Conservation (phyloP, 2,888 invertebrate genomes). For the Chrysolina haemoptera region DNA sequence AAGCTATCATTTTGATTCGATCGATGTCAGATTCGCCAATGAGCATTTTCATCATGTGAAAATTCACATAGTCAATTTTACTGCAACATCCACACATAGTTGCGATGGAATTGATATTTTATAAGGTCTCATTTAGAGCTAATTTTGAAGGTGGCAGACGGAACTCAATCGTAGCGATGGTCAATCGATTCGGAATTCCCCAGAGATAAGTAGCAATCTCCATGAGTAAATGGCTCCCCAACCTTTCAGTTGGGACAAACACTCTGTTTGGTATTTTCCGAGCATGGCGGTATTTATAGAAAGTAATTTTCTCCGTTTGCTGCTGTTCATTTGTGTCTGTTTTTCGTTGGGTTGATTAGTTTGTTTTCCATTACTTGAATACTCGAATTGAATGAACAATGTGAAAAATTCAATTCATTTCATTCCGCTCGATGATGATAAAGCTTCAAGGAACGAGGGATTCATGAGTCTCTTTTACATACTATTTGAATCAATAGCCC, state of each 20-base stretch:
- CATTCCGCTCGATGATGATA: background rate
- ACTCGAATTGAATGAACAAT: conserved; percentile 6
- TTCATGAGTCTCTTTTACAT: too few relatives aligned
- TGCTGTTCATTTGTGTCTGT: background rate
- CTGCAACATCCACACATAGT: background rate
- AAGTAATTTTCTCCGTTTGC: background rate
- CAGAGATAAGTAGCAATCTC: conserved; percentile 33
- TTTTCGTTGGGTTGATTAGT: conserved; percentile 2
- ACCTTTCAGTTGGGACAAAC: conserved; percentile 17
- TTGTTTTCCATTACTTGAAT: conserved; percentile 1
- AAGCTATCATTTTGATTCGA: too few relatives aligned
- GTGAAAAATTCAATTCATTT: background rate
- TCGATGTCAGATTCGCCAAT: too few relatives aligned
- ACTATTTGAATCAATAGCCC: too few relatives aligned
- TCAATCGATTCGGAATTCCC: conserved; percentile 32
- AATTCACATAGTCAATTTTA: too few relatives aligned
- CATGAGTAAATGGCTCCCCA: conserved; percentile 36
- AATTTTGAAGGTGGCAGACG: background rate
- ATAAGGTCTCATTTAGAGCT: conserved; percentile 2
- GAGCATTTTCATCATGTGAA: too few relatives aligned
- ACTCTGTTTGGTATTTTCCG: conserved; percentile 3
- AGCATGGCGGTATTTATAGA: background rate
- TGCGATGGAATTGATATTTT: background rate
- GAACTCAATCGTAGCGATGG: conserved; percentile 21
- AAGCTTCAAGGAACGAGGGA: background rate